phyloP scores from a whole-genome alignment of 2,888 invertebrate genomes.

The Prenolepis imparis region DNA sequence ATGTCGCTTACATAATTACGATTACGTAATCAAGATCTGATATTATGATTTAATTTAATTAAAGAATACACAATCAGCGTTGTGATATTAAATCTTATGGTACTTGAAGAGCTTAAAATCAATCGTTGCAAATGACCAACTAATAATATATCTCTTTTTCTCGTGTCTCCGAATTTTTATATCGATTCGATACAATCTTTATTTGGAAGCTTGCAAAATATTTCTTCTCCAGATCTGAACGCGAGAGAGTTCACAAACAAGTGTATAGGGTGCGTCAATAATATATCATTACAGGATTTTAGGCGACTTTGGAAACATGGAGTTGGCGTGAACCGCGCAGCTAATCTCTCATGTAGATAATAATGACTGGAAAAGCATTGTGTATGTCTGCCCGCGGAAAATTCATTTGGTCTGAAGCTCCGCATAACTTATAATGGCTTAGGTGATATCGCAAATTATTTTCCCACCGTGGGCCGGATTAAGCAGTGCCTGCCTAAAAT shows the following conservation, averaged over 20 bases:
- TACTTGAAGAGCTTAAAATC: not conserved
- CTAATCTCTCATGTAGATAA: slow-evolving; percentile 76
- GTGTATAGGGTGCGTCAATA: slow-evolving; percentile 39
- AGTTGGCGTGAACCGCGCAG: slow-evolving; percentile 71
- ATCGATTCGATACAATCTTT: not conserved
- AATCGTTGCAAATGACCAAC: not conserved
- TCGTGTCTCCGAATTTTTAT: not conserved
- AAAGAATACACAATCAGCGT: not conserved
- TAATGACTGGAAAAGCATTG: slow-evolving; percentile 77
- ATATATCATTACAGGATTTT: slow-evolving; percentile 71
- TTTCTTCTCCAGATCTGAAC: slow-evolving; percentile 33
- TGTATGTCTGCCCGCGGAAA: slow-evolving; percentile 68
- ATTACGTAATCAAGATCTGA: slow-evolving; percentile 18
- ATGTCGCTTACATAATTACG: slow-evolving; percentile 9
- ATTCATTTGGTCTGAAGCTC: slow-evolving; percentile 76
- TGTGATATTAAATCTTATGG: not conserved
- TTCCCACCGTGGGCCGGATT: slow-evolving; percentile 76
- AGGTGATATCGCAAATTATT: slow-evolving; percentile 80
- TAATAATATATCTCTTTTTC: not conserved
- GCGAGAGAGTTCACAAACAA: slow-evolving; percentile 27
- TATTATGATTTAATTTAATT: slow-evolving; percentile 19
- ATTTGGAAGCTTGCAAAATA: not conserved
- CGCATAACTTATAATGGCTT: slow-evolving; percentile 80
- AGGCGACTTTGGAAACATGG: slow-evolving; percentile 63
- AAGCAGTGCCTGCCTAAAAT: slow-evolving; percentile 73